These are phyloP conservation scores for Acronicta aceris DNA, from an alignment of 2,888 invertebrate genomes.

Conservation along the genomic window DNA sequence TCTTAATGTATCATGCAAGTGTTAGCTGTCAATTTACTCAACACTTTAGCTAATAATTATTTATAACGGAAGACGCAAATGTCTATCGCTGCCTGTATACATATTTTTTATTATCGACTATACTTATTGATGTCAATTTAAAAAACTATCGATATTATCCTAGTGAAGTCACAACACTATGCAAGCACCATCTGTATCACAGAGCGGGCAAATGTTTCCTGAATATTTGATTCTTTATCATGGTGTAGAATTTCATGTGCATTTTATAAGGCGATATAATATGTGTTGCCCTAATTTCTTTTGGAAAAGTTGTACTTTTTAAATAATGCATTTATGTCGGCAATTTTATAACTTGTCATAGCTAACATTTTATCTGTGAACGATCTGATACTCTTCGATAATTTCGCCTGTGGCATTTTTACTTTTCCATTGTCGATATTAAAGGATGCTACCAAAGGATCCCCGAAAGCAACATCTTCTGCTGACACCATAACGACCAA, in stretches of 20 bases:
- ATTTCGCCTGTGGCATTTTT: no score
- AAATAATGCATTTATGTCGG: no score
- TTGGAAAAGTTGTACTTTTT: slow-evolving; percentile 9
- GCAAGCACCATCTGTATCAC: slow-evolving; percentile 57
- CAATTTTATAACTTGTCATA: no score
- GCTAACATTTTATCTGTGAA: no score
- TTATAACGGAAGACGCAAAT: no score
- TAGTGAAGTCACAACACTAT: slow-evolving; percentile 25
- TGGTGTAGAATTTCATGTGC: slow-evolving; percentile 51
- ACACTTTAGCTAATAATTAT: no score
- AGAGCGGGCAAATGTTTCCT: slow-evolving; percentile 53
- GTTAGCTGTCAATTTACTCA: no score
- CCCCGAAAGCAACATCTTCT: slow-evolving; percentile 4
- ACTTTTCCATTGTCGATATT: no score
- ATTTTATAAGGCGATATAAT: slow-evolving; percentile 17
- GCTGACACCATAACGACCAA: slow-evolving; percentile 14
- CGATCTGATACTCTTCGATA: no score
- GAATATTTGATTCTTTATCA: slow-evolving; percentile 66
- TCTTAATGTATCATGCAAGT: no score
- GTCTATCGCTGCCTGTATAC: no score
- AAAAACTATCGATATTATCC: slow-evolving; percentile 27
- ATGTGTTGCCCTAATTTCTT: slow-evolving; percentile 29
- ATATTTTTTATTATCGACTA: no score
- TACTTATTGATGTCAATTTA: background rate
- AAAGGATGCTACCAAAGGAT: background rate